Evolutionary conservation across 1,140 invertebrate genomes (phyloP).

Genomic region (Rhagoletis pomonella): DNA sequence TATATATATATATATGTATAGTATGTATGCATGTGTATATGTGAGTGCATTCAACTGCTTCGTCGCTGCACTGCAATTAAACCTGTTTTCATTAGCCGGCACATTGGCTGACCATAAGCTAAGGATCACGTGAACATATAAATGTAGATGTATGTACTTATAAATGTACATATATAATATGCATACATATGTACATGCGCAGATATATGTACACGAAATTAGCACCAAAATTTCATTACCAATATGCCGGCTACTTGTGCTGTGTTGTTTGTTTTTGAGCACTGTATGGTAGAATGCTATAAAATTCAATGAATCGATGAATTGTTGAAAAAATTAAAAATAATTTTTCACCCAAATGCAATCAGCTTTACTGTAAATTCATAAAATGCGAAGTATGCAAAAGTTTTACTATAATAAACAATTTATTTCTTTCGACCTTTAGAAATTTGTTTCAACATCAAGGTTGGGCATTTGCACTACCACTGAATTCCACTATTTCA

Average conservation of each 20-base stretch:
- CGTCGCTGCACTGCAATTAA: not conserved
- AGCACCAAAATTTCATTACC: conserved; percentile 11
- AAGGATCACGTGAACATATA: not conserved
- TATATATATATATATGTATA: not conserved
- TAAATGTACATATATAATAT: not conserved
- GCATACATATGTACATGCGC: not conserved
- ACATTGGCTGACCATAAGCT: not conserved
- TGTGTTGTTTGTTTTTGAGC: no score
- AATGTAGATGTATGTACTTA: not conserved
- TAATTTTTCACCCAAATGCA: no score
- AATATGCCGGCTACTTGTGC: not conserved
- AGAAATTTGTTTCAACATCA: no score
- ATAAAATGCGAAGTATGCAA: no score
- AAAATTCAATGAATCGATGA: no score
- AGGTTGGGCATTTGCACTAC: no score
- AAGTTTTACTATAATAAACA: no score
- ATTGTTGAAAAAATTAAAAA: no score
- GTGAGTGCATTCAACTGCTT: not conserved
- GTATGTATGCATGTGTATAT: not conserved
- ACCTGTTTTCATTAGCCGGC: conserved; percentile 35
- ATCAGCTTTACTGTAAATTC: no score
- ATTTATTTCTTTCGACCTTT: no score
- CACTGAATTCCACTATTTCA: no score
- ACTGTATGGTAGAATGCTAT: no score
- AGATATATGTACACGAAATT: not conserved